Percentiles rank a stretch among this genome's conserved stretches.
Conservation (phyloP, 2,888 invertebrate genomes). For the Melikaiella ostensackeni region DNA sequence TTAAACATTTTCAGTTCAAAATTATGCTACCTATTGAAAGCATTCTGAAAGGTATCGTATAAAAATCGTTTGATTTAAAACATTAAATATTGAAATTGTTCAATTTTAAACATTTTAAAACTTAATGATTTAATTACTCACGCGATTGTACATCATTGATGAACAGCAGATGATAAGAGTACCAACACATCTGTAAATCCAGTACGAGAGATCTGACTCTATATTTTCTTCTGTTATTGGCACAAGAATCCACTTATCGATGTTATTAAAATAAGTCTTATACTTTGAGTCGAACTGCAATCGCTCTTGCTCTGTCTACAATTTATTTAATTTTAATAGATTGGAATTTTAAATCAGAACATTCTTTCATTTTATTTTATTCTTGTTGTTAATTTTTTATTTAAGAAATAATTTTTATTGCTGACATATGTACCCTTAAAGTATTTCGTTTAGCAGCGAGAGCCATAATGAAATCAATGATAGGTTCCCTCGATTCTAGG, state of each 20-base stretch:
- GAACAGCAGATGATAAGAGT: slow-evolving; percentile 69
- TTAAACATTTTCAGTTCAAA: too few species aligned
- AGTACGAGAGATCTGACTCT: slow-evolving; percentile 64
- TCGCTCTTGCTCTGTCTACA: slow-evolving; percentile 60
- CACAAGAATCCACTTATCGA: slow-evolving; percentile 71
- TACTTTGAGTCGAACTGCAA: slow-evolving; percentile 62
- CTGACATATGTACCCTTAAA: slow-evolving; percentile 58
- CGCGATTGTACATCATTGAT: slow-evolving; percentile 69
- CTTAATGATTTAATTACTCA: slow-evolving; percentile 46
- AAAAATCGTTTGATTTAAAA: too few species aligned
- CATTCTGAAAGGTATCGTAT: too few species aligned
- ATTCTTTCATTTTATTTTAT: slow-evolving; percentile 17
- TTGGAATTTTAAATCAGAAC: slow-evolving; percentile 28
- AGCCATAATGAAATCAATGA: slow-evolving; percentile 65
- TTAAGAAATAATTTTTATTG: background rate
- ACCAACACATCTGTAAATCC: slow-evolving; percentile 72
- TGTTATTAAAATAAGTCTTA: slow-evolving; percentile 66
- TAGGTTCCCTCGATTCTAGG: slow-evolving; percentile 62
- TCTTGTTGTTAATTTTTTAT: background rate
- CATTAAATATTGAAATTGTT: too few species aligned
- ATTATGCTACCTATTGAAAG: too few species aligned
- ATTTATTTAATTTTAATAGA: slow-evolving; percentile 1
- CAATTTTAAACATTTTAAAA: background rate
- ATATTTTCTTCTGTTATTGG: slow-evolving; percentile 69
- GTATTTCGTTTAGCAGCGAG: slow-evolving; percentile 62